A percentile compares a stretch with the other conserved stretches of the same genome.
phyloP scores from a whole-genome alignment of 2,888 invertebrate species.

The Asteroscopus sphinx region DNA sequence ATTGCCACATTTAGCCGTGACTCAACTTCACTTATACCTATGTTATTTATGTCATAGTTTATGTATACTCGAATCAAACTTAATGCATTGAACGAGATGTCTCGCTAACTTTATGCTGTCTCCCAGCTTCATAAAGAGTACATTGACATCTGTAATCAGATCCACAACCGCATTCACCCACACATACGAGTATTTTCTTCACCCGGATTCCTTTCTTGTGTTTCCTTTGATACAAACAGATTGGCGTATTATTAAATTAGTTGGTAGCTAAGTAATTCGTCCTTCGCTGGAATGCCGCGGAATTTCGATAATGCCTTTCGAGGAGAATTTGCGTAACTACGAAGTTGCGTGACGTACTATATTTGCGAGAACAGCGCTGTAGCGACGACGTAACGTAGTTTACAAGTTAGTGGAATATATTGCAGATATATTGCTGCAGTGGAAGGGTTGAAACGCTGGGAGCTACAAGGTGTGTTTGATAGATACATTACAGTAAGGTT shows the following conservation, averaged over 20 bases:
- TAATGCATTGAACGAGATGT: neutral
- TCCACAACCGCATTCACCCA: constrained; percentile 7
- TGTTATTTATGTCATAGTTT: too few relatives aligned
- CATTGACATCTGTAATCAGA: constrained; percentile 20
- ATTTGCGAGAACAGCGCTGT: constrained; percentile 25
- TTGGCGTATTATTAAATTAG: constrained; percentile 40
- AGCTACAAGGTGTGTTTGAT: constrained; percentile 5
- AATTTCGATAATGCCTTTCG: constrained; percentile 40
- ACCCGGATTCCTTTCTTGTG: constrained; percentile 17
- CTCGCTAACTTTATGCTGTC: constrained; percentile 3
- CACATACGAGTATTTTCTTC: constrained; percentile 1
- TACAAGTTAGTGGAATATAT: constrained; percentile 11
- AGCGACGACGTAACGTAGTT: constrained; percentile 11
- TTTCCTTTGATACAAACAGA: constrained; percentile 29
- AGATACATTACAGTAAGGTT: constrained; percentile 3
- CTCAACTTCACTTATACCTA: too few relatives aligned
- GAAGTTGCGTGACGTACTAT: constrained; percentile 39
- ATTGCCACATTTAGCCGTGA: too few relatives aligned
- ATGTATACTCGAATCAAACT: neutral
- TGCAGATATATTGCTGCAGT: constrained; percentile 39
- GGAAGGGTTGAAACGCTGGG: constrained; percentile 9
- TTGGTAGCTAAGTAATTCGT: constrained; percentile 35
- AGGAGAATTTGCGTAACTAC: constrained; percentile 48
- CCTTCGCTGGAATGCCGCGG: constrained; percentile 35
- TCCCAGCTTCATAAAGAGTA: constrained; percentile 6